Percentiles rank a stretch among this genome's conserved stretches.
Conservation (phyloP, 2,888 invertebrate species). For the Nebria brevicollis region DNA sequence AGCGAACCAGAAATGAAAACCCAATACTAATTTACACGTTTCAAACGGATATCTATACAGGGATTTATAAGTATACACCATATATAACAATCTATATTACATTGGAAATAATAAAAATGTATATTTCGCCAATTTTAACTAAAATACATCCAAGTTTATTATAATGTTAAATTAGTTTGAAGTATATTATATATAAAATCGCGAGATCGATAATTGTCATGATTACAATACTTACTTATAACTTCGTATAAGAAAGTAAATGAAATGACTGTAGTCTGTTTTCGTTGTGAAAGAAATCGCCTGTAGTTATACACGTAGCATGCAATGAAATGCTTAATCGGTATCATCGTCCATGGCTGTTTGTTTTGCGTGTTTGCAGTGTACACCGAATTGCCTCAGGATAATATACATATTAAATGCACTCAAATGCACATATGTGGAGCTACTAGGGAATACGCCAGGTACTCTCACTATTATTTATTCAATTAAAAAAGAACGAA, state of each 20-base stretch:
- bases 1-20: neutral
- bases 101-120: neutral
- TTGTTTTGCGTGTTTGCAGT: constrained; percentile 29
- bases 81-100: neutral
- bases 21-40: neutral
- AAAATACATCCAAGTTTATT: too few species aligned
- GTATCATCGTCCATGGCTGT: constrained; percentile 30
- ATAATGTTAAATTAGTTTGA: too few species aligned
- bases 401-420: constrained; percentile 38
- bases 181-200: too few species aligned
- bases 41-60: neutral
- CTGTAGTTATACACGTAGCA: neutral
- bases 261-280: neutral
- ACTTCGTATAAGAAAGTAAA: too few species aligned
- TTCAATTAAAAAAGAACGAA: neutral
- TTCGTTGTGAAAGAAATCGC: neutral
- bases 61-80: neutral
- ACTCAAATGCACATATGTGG: neutral
- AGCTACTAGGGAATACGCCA: neutral
- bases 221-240: too few species aligned
- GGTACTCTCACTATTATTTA: neutral
- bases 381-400: constrained; percentile 6
- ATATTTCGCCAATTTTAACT: too few species aligned
- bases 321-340: constrained; percentile 30
- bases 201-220: too few species aligned